phyloP scores from a whole-genome alignment of 2,888 invertebrate species.

The Tryphoninae sp. region DNA sequence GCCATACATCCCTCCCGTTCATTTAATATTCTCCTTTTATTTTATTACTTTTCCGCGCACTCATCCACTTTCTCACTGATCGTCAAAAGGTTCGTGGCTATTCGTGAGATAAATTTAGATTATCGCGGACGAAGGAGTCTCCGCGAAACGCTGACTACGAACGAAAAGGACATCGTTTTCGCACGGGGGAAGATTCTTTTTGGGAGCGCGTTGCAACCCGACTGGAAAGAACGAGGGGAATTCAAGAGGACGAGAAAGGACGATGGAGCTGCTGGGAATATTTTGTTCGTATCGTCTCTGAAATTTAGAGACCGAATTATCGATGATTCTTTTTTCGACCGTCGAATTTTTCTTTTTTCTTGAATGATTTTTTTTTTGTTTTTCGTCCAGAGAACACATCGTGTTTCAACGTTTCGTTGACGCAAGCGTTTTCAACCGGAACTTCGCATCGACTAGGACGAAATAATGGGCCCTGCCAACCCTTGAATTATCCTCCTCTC shows the following conservation, averaged over 20 bases:
- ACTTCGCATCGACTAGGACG: constrained; percentile 35
- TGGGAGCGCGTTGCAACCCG: not conserved
- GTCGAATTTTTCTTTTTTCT: too few relatives aligned
- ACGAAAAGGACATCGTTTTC: constrained; percentile 31
- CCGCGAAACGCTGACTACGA: constrained; percentile 10
- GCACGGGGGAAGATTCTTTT: not conserved
- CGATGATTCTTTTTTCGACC: too few relatives aligned
- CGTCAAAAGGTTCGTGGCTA: constrained; percentile 32
- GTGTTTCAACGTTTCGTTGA: constrained; percentile 6
- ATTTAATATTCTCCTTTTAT: too few relatives aligned
- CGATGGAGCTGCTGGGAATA: not conserved
- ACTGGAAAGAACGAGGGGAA: not conserved
- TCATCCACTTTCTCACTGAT: constrained; percentile 38
- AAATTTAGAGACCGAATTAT: too few relatives aligned
- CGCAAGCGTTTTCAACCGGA: constrained; percentile 42
- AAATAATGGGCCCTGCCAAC: constrained; percentile 24
- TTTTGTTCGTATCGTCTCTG: too few relatives aligned
- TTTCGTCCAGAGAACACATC: not conserved
- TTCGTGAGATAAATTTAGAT: constrained; percentile 39
- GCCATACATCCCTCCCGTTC: constrained; percentile 5
- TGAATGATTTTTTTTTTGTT: too few relatives aligned
- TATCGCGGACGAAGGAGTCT: constrained; percentile 14
- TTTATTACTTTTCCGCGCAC: constrained; percentile 2
- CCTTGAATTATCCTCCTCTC: constrained; percentile 34
- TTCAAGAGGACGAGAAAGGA: not conserved